Evolutionary conservation across 2,797 vertebrate species (phyloP).

Genomic region (Tapirus indicus): DNA sequence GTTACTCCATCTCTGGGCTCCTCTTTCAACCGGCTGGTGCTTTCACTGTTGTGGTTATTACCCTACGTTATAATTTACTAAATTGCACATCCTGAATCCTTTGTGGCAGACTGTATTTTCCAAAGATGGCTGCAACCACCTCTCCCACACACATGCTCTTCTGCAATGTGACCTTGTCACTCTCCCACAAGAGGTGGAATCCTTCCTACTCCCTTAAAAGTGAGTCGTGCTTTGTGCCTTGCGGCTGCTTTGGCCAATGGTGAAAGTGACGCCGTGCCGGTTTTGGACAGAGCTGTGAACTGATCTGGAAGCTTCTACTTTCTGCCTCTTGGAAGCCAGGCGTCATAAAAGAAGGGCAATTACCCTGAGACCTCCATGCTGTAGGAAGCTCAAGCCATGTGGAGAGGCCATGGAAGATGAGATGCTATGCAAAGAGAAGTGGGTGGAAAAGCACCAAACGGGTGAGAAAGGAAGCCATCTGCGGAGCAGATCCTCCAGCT

Average conservation of each 20-base stretch:
- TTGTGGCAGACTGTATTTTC: background rate
- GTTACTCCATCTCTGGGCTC: background rate
- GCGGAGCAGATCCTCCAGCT: background rate
- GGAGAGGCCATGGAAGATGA: background rate
- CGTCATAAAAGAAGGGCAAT: background rate
- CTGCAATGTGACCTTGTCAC: background rate
- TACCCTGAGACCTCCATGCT: background rate
- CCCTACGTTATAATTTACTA: background rate
- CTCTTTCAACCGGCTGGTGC: background rate
- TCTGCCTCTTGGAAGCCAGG: background rate
- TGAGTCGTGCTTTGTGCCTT: background rate
- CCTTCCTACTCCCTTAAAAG: background rate
- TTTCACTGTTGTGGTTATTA: background rate
- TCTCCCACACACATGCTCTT: fast-evolving
- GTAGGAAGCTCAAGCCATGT: background rate
- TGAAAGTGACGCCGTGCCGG: background rate
- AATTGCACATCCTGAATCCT: background rate
- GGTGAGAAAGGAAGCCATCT: background rate
- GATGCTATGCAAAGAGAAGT: background rate
- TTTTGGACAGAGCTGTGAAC: background rate
- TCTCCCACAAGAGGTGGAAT: too few species aligned
- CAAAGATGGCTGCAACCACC: background rate
- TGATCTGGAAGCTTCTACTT: background rate
- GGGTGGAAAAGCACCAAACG: background rate
- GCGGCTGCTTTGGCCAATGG: background rate